These are phyloP conservation scores for Umimayanthus chanpuru DNA, from an alignment of 92 coral and sea anemone genomes.

Conservation along the genomic window DNA sequence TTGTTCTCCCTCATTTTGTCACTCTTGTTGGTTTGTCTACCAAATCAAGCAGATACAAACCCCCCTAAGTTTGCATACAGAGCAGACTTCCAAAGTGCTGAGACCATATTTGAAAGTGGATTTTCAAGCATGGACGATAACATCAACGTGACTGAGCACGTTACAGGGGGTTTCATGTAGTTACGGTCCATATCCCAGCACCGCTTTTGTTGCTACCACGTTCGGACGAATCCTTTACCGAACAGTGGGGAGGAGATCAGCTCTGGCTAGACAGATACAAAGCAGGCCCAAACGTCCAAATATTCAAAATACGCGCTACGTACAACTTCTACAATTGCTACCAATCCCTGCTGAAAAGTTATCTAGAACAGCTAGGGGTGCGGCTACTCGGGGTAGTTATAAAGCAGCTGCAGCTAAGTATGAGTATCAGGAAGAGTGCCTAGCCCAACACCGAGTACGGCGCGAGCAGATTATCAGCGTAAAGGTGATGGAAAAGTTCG, in stretches of 20 bases:
- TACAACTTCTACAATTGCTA: neutral
- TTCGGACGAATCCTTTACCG: neutral
- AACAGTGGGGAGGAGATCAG: conserved; percentile 2
- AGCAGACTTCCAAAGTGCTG: neutral
- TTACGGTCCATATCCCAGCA: neutral
- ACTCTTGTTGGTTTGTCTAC: too few species aligned
- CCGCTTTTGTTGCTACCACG: conserved; percentile 7
- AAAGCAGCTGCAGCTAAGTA: neutral
- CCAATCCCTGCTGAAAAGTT: neutral
- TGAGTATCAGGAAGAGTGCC: neutral
- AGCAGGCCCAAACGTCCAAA: conserved; percentile 5
- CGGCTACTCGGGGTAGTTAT: neutral
- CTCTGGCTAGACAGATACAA: neutral
- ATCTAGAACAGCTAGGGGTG: neutral
- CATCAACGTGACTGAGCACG: neutral
- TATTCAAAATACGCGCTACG: neutral
- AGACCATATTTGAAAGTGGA: neutral
- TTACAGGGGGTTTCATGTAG: neutral
- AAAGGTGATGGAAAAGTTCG: neutral
- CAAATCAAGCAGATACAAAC: neutral
- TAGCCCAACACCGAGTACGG: neutral
- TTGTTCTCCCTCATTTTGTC: too few species aligned
- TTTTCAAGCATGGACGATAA: neutral
- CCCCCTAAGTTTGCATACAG: neutral
- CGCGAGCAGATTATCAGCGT: neutral